Evolutionary conservation across 2,113 vertebrate genomes (phyloP).

Genomic region (Microtus ochrogaster): DNA sequence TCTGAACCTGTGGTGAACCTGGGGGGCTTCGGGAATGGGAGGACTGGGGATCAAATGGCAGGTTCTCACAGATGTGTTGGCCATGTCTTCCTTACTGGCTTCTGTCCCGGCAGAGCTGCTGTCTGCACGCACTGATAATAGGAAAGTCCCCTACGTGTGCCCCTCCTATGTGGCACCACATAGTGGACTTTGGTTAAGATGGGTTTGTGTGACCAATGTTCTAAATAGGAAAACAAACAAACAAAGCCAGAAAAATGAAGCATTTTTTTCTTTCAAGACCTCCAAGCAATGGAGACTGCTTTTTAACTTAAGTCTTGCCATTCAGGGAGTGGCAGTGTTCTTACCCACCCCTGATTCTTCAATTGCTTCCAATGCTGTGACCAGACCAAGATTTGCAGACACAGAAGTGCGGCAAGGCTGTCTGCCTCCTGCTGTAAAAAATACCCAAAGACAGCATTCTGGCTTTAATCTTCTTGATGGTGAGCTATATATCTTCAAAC

Average conservation of each 20-base stretch:
- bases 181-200: neutral
- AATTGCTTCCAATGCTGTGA: constrained; percentile 14
- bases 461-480: constrained; percentile 26
- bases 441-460: neutral
- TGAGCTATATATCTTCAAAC: constrained; percentile 16
- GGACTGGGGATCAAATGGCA: neutral
- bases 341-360: neutral
- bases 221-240: constrained; percentile 33
- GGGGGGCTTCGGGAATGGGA: neutral
- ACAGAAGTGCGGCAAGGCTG: neutral
- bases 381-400: constrained; percentile 14
- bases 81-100: neutral
- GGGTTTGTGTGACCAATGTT: neutral
- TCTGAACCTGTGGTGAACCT: neutral
- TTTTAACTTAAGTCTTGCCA: constrained; percentile 23
- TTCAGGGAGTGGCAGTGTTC: neutral
- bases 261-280: constrained; percentile 29
- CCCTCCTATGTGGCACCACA: neutral
- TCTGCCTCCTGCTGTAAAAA: neutral
- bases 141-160: neutral
- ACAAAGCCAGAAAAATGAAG: neutral
- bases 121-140: neutral
- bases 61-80: neutral
- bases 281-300: neutral
- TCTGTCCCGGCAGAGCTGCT: neutral